Base-by-base conservation (phyloP, 2,888 invertebrate species). In the Euzophera pinguis region DNA sequence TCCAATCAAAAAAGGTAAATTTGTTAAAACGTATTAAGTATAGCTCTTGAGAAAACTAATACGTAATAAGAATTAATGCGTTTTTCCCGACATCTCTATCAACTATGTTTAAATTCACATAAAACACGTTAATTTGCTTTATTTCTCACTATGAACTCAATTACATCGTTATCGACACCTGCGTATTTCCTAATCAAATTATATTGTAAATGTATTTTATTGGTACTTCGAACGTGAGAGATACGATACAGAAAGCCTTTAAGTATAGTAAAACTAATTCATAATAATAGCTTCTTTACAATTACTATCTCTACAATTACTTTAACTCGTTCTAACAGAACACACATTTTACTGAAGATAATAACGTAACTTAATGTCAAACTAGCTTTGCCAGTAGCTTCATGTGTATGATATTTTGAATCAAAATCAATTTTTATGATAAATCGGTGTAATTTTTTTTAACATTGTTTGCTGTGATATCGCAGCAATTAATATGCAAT, bases 151-250 rank as follows among this genome's bases (percentile, higher is more conserved):
- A 22, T 1, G 12, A n/a, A 42, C 22, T 22, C 12, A n/a, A 22
- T 3, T 14, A n/a, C 22, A 22, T 16, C 42, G n/a, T 42, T 42
- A 43, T 43, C 43, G 10, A 12, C 43, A 43, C 43, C 43, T 43
- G 43, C 22, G 22, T 43, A 16, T 43, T 43, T 8, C 12, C 17
- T 48, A 48, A 37, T 37, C 48, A 37, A 7, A 35, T 37, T 47
- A 47, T 37, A 12, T 48, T 7, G 37, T 16, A 8, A 37, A 13
- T 7, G 12, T 9, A 12, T 27, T 47, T 48, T 48, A 37, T 48
- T 48, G 37, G 9, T 13, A 34, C 22, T 37, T 48, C 8, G 34
- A 10, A 17, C 37, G 22, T 27, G 27, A 48, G 35, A 47, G 34
- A 16, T 32, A 9, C 13, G 42, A 13, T 10, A 5, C 22, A 39